Evolutionary conservation across 2,888 invertebrate genomes (phyloP).

Genomic region (Cataglyphis albicans): DNA sequence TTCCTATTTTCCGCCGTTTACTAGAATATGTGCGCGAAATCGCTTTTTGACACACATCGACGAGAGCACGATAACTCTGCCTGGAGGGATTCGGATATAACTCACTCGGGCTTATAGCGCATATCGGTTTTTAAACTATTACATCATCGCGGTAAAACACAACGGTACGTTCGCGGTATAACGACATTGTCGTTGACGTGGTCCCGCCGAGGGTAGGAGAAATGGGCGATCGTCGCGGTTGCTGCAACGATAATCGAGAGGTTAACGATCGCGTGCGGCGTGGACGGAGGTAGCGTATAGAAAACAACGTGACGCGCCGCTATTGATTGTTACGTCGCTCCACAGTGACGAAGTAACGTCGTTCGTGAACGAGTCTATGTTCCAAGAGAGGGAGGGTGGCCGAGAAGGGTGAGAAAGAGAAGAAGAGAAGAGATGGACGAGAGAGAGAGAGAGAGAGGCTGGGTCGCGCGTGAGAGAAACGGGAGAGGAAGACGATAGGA

Average conservation of each 20-base stretch:
- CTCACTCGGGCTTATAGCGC: conserved; percentile 16
- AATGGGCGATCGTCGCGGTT: conserved; percentile 54
- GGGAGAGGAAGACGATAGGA: conserved; percentile 60
- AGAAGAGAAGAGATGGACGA: conserved; percentile 41
- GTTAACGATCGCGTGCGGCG: conserved; percentile 69
- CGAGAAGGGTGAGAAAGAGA: conserved; percentile 50
- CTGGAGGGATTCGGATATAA: conserved; percentile 16
- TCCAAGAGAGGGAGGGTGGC: conserved; percentile 58
- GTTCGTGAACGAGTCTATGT: conserved; percentile 42
- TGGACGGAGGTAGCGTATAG: conserved; percentile 61
- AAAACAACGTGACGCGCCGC: conserved; percentile 71
- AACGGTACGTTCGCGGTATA: conserved; percentile 32
- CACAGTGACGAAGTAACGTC: conserved; percentile 48
- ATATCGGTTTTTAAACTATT: conserved; percentile 38
- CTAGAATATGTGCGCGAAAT: conserved; percentile 15
- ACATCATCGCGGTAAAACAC: conserved; percentile 36
- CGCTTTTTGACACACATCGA: not conserved
- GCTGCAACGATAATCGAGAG: conserved; percentile 70
- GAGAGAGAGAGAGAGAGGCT: not conserved
- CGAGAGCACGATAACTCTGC: conserved; percentile 12
- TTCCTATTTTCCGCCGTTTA: not conserved
- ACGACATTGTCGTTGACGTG: conserved; percentile 46
- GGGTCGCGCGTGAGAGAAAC: not conserved
- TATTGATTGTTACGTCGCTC: conserved; percentile 71
- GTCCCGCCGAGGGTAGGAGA: conserved; percentile 24